phyloP scores from a whole-genome alignment of 2,888 invertebrate genomes.

The Phania funesta region DNA sequence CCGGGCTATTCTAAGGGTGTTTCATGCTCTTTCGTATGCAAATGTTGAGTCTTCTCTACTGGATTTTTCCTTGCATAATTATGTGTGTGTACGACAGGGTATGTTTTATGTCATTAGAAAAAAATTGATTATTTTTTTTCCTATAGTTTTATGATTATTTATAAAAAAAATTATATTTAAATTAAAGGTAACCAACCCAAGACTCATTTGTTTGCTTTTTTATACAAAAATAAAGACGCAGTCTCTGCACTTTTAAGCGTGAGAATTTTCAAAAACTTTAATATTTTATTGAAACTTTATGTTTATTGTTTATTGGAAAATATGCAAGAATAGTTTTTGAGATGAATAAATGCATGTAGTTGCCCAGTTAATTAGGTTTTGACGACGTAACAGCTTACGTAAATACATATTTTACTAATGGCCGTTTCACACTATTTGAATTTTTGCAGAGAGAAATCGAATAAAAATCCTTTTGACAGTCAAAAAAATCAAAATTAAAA shows the following conservation, averaged over 20 bases:
- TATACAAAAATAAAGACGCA: not conserved
- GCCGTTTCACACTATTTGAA: no score
- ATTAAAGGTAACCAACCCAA: not conserved
- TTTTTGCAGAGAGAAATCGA: no score
- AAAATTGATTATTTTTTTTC: slow-evolving; percentile 71
- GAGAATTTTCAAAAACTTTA: not conserved
- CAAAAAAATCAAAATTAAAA: no score
- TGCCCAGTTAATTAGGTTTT: no score
- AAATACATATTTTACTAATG: no score
- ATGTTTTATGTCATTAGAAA: slow-evolving; percentile 62
- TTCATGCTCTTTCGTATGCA: slow-evolving; percentile 71
- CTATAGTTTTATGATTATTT: slow-evolving; percentile 64
- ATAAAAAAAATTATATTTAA: slow-evolving; percentile 28
- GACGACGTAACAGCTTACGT: no score
- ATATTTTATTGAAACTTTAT: not conserved
- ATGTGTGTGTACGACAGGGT: slow-evolving; percentile 55
- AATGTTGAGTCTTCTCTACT: slow-evolving; percentile 67
- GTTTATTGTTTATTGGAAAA: not conserved
- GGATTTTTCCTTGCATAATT: slow-evolving; percentile 61
- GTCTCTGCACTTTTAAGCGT: not conserved
- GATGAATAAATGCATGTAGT: no score
- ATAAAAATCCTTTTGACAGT: no score
- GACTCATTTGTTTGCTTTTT: not conserved
- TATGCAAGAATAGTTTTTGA: no score
- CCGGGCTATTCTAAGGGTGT: slow-evolving; percentile 55